phyloP scores from a whole-genome alignment of 2,888 invertebrate genomes.

The Epistrophe grossulariae region DNA sequence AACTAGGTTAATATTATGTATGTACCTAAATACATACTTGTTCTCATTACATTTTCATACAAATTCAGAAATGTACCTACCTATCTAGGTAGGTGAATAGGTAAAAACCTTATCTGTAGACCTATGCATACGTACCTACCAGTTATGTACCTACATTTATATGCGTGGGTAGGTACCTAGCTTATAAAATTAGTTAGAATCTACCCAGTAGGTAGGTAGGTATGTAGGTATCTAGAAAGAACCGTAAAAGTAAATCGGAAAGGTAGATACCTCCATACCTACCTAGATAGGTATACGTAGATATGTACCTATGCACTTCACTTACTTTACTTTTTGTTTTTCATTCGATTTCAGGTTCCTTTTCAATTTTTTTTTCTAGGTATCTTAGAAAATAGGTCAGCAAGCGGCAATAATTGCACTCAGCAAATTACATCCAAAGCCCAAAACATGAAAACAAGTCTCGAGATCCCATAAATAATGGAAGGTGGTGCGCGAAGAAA shows the following conservation, averaged over 20 bases:
- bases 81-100: not conserved
- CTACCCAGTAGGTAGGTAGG: not conserved
- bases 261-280: no score
- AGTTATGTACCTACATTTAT: no score
- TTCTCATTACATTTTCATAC: not conserved
- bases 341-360: not conserved
- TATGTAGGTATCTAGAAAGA: not conserved
- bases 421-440: conserved; percentile 14
- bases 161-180: no score
- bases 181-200: no score
- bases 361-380: not conserved
- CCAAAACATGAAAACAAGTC: conserved; percentile 26
- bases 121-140: no score
- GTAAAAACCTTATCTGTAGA: conserved; percentile 1
- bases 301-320: no score
- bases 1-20: no score
- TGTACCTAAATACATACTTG: not conserved
- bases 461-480: conserved; percentile 2
- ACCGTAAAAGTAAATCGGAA: no score
- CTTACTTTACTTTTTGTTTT: not conserved
- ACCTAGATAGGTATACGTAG: no score
- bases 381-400: conserved; percentile 64
- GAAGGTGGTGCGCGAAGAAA: conserved; percentile 5
- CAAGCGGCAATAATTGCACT: conserved; percentile 59
- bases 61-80: no score